phyloP scores from a whole-genome alignment of 1,140 invertebrate genomes.

The Macrobrachium nipponense region DNA sequence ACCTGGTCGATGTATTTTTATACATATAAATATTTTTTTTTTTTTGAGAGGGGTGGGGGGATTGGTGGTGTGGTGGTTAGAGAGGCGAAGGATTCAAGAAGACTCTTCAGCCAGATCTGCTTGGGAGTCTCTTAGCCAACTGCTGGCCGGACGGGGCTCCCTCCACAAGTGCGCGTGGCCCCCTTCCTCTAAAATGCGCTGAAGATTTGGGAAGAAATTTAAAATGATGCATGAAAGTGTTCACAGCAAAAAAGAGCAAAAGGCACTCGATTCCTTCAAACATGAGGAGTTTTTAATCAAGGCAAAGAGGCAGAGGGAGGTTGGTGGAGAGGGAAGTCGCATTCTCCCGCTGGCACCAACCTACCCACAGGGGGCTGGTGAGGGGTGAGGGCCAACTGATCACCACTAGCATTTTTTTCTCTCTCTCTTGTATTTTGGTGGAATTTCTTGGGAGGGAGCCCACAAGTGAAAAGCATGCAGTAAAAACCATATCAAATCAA shows the following conservation, averaged over 20 bases:
- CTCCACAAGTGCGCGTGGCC: background rate
- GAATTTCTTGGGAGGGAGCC: slow-evolving; percentile 41
- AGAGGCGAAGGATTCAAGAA: too few species aligned
- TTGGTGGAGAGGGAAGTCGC: too few species aligned
- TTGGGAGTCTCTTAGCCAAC: background rate
- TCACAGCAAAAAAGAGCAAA: slow-evolving; percentile 23
- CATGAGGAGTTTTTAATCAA: too few species aligned
- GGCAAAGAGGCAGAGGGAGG: too few species aligned
- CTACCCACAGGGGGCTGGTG: background rate
- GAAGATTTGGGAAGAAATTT: background rate
- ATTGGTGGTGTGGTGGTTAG: too few species aligned
- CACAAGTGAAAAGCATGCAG: slow-evolving; percentile 60
- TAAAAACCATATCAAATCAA: slow-evolving; percentile 17
- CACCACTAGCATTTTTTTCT: too few species aligned
- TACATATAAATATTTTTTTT: too few species aligned
- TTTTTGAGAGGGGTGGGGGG: too few species aligned
- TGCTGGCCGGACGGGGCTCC: slow-evolving; percentile 2
- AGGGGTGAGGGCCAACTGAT: background rate
- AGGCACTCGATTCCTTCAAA: slow-evolving; percentile 12
- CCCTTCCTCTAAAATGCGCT: too few species aligned
- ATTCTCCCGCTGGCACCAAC: background rate
- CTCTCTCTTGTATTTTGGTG: too few species aligned
- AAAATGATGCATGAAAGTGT: background rate
- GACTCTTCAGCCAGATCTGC: too few species aligned
- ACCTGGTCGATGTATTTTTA: too few species aligned